Conservation (phyloP, 2,888 invertebrate genomes). For the Temnothorax rugatulus region DNA sequence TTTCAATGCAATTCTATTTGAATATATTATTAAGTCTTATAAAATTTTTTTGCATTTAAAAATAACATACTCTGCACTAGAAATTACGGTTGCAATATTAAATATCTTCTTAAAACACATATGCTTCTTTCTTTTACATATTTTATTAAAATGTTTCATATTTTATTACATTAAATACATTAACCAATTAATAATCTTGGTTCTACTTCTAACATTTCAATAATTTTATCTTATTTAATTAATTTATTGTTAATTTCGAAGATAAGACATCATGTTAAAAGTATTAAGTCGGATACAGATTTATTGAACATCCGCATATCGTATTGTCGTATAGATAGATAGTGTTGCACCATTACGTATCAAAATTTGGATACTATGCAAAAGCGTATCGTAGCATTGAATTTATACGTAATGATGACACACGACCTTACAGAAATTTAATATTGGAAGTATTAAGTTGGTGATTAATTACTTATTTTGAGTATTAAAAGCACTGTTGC, state of each 20-base stretch:
- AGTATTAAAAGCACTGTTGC: too few species aligned
- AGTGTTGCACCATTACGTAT: not conserved
- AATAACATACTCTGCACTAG: not conserved
- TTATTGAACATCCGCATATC: not conserved
- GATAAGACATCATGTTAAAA: not conserved
- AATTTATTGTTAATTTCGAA: not conserved
- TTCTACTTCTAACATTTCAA: not conserved
- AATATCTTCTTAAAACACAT: not conserved
- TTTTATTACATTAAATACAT: not conserved
- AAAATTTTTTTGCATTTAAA: not conserved
- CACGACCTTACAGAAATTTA: not conserved
- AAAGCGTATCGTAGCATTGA: not conserved
- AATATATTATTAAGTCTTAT: not conserved
- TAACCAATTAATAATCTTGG: not conserved
- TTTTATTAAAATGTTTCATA: not conserved
- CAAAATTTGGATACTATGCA: not conserved
- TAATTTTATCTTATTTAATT: not conserved
- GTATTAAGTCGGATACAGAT: not conserved
- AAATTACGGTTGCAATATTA: not conserved
- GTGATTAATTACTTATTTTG: too few species aligned
- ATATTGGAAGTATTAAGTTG: too few species aligned
- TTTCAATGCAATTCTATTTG: not conserved
- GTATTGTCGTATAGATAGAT: not conserved
- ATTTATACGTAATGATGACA: not conserved
- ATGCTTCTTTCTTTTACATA: not conserved